Conservation (phyloP, 2,797 vertebrate genomes). For the Scolopax rusticola region DNA sequence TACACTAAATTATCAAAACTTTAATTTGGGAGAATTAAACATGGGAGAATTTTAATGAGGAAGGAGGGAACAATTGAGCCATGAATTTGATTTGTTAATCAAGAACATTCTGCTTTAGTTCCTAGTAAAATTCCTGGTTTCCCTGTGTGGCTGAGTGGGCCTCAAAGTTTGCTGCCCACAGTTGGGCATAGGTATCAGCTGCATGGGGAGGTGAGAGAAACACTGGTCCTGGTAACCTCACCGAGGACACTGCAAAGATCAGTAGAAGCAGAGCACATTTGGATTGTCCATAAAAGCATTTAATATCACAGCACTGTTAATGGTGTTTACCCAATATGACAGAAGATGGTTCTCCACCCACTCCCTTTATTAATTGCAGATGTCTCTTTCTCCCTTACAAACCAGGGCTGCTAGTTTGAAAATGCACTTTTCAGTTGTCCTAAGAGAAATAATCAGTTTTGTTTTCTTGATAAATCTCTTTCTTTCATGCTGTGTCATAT, state of each 20-base stretch:
- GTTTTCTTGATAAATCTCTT: background rate
- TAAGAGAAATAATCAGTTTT: background rate
- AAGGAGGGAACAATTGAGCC: background rate
- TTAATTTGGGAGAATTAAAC: background rate
- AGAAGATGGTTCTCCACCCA: constrained; percentile 9
- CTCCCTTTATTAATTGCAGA: constrained; percentile 22
- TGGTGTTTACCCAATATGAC: background rate
- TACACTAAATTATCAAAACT: background rate
- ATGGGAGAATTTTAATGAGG: background rate
- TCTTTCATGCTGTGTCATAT: background rate
- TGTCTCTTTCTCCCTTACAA: background rate
- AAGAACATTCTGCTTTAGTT: fast-evolving
- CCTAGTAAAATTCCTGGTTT: background rate
- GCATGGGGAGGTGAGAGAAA: background rate
- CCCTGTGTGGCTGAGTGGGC: background rate
- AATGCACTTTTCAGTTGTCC: background rate
- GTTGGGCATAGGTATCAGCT: background rate
- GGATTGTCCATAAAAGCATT: background rate
- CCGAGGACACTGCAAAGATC: fast-evolving
- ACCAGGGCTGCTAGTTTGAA: background rate
- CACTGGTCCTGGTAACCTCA: background rate
- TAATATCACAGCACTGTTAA: background rate
- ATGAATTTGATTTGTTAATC: background rate
- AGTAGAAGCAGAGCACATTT: background rate
- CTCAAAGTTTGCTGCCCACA: background rate